Conservation (phyloP, 2,888 invertebrate species). For the Formica aserva region DNA sequence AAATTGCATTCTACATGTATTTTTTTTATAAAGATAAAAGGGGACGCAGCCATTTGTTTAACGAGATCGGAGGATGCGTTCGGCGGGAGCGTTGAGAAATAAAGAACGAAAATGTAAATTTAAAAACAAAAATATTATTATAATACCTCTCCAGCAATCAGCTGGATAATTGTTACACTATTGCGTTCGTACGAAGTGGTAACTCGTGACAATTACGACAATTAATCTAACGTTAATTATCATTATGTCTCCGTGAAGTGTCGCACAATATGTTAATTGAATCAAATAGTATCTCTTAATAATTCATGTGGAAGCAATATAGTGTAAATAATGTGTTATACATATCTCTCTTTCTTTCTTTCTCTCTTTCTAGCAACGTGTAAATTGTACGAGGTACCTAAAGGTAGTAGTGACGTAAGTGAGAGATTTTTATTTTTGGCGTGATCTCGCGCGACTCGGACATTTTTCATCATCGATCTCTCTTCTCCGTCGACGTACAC, state of each 20-base stretch:
- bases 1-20: slow-evolving; percentile 30
- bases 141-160: slow-evolving; percentile 74
- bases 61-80: not conserved
- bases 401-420: slow-evolving; percentile 58
- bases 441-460: slow-evolving; percentile 52
- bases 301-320: slow-evolving; percentile 77
- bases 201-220: slow-evolving; percentile 69
- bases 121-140: slow-evolving; percentile 83
- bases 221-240: slow-evolving; percentile 64
- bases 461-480: slow-evolving; percentile 29
- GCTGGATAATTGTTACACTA: slow-evolving; percentile 76
- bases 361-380: slow-evolving; percentile 62
- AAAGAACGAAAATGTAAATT: slow-evolving; percentile 74
- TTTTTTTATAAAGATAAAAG: slow-evolving; percentile 18
- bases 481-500: slow-evolving; percentile 20
- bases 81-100: slow-evolving; percentile 55
- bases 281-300: slow-evolving; percentile 69
- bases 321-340: slow-evolving; percentile 71
- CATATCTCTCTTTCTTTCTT: slow-evolving; percentile 60
- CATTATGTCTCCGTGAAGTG: slow-evolving; percentile 51
- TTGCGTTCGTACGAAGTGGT: slow-evolving; percentile 72
- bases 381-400: slow-evolving; percentile 67
- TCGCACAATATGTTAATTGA: slow-evolving; percentile 68
- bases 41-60: not conserved
- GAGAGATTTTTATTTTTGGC: slow-evolving; percentile 56